These are phyloP conservation scores for Rhingia campestris DNA, from an alignment of 2,888 invertebrate species.

Conservation along the genomic window DNA sequence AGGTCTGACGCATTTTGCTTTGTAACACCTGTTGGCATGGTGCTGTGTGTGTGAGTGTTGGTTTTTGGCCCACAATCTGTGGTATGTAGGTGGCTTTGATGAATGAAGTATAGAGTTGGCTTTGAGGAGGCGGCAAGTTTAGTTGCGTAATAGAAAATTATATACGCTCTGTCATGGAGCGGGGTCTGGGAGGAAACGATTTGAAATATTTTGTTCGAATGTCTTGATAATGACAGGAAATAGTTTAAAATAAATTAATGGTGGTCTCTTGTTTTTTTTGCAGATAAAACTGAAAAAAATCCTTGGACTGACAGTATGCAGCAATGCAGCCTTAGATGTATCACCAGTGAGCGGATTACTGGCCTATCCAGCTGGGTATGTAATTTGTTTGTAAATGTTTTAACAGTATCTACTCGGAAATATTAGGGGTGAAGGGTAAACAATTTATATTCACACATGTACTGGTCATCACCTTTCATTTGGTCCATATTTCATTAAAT, in stretches of 20 bases:
- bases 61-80: slow-evolving; percentile 55
- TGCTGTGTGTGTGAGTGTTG: not conserved
- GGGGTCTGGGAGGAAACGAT: slow-evolving; percentile 8
- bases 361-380: slow-evolving; percentile 98
- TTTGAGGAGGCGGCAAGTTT: slow-evolving; percentile 41
- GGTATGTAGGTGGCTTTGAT: slow-evolving; percentile 53
- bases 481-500: not conserved
- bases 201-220: not conserved
- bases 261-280: slow-evolving; percentile 79
- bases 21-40: slow-evolving; percentile 48
- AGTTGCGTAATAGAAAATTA: slow-evolving; percentile 48
- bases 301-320: slow-evolving; percentile 95
- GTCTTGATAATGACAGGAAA: slow-evolving; percentile 24
- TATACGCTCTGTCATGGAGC: slow-evolving; percentile 3
- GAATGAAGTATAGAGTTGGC: slow-evolving; percentile 48
- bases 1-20: slow-evolving; percentile 54
- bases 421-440: too few relatives aligned
- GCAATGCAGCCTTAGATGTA: slow-evolving; percentile 95
- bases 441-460: not conserved
- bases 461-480: not conserved
- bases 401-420: not conserved
- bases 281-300: slow-evolving; percentile 98
- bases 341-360: slow-evolving; percentile 93
- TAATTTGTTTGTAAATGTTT: slow-evolving; percentile 75
- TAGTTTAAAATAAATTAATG: slow-evolving; percentile 42